Base-by-base conservation (phyloP, 2,888 invertebrate species). In the Emmelina monodactyla region DNA sequence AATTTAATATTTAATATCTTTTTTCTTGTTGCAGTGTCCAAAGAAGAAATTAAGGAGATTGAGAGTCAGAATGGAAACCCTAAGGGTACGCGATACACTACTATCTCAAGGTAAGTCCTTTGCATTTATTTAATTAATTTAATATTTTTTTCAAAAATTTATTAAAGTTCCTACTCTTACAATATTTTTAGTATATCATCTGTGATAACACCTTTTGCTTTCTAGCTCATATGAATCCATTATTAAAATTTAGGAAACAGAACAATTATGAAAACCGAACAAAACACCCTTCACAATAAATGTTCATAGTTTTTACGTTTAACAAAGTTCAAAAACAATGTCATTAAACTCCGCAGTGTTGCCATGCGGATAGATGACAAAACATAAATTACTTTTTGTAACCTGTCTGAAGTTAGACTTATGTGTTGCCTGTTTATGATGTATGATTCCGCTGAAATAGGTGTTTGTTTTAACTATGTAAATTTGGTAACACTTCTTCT, bases 21-120 rank as follows among this genome's bases (percentile, higher is more conserved):
- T 37, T 43, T 41, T 37, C 42, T 69, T 66, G 63, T 76, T 73
- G 5, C 66, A 79, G 78, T 76, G 1, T 63, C 72, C 0, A 69
- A 63, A 41, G 78, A 80, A 43, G 71, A 75, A 39, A 60, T 78
- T 1, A 66, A 57, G 37, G 67, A 71, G 33, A 66, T 79, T 4
- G 75, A 78, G 15, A 62, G 60, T 33, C 54, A 55, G 0, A 73
- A 60, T 22, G 71, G 76, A 2, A 73, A 73, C 25, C 64, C 62
- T 0, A 80, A 80, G 33, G 51, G 64, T 0, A 62, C 56, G 16
- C 56, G 80, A 56, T 81, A 72, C 34, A 80, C 76, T 0, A 76
- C 79, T 0, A 46, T 73, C 37, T 80, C 81, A 2, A 72, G 69
- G 80, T 80, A 58, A 44, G 51, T 37, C 16, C 14, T n/a, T n/a